Conservation (phyloP, 2,888 invertebrate species). For the Pseudococcus jackbeardsleyi region DNA sequence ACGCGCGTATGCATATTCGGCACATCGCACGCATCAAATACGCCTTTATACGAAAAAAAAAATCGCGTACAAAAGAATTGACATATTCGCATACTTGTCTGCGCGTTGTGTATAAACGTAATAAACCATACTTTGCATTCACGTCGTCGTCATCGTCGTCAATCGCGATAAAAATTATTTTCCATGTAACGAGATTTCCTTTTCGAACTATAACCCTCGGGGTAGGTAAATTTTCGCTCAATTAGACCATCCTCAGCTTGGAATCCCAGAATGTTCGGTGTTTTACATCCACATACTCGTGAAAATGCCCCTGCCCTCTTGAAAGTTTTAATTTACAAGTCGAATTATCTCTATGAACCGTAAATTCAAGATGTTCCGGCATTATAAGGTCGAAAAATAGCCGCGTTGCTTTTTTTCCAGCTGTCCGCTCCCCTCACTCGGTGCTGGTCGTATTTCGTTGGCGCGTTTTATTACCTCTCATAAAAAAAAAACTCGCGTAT, state of each 20-base stretch:
- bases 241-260: not conserved
- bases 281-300: not conserved
- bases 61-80: not conserved
- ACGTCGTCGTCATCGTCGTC: not conserved
- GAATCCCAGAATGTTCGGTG: too few species aligned
- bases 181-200: not conserved
- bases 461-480: not conserved
- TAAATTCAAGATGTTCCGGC: slow-evolving; percentile 4
- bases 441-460: not conserved
- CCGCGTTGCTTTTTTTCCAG: not conserved
- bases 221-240: not conserved
- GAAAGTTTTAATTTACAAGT: slow-evolving; percentile 19
- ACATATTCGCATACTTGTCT: too few species aligned
- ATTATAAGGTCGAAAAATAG: slow-evolving; percentile 9
- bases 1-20: not conserved
- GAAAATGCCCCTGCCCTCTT: not conserved
- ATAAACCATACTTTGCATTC: not conserved
- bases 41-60: not conserved
- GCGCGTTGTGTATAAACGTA: not conserved
- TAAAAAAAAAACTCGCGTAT: not conserved
- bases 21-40: not conserved
- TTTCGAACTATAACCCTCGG: not conserved
- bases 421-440: not conserved
- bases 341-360: not conserved
- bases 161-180: not conserved